Conservation (phyloP, 2,888 invertebrate species). For the Drosophila sordidula region DNA sequence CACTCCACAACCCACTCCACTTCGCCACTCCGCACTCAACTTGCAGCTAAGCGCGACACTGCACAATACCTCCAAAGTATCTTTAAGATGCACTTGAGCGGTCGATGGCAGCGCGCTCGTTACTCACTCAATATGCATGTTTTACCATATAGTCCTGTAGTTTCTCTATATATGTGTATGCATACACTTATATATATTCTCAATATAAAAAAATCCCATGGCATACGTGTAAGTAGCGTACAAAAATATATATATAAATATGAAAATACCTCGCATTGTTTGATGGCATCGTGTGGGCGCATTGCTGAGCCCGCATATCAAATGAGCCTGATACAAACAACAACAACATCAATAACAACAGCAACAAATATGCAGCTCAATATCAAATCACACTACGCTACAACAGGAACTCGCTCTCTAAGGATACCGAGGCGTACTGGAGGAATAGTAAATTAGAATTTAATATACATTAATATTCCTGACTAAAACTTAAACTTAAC, state of each 20-base stretch:
- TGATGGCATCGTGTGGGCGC: constrained; percentile 73
- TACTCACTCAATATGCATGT: constrained; percentile 59
- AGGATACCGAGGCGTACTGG: neutral
- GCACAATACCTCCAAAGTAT: constrained; percentile 73
- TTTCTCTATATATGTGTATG: constrained; percentile 8
- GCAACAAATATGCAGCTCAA: constrained; percentile 41
- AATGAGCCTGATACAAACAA: constrained; percentile 60
- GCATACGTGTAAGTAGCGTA: constrained; percentile 12
- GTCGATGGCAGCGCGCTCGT: constrained; percentile 70
- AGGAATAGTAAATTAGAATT: too few relatives aligned
- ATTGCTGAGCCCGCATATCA: constrained; percentile 74
- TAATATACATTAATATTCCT: too few relatives aligned
- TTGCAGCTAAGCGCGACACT: constrained; percentile 48
- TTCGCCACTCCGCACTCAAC: constrained; percentile 49
- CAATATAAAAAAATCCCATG: constrained; percentile 49
- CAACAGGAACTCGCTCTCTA: constrained; percentile 12
- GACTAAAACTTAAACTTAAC: too few relatives aligned
- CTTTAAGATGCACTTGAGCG: constrained; percentile 80
- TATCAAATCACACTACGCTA: constrained; percentile 65
- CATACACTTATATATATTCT: constrained; percentile 19
- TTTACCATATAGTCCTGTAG: constrained; percentile 27
- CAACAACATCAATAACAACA: constrained; percentile 13
- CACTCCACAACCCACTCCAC: constrained; percentile 32
- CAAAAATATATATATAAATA: constrained; percentile 4
- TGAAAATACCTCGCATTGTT: constrained; percentile 74